Conservation (phyloP, 2,113 vertebrate genomes). For the Cochlearius cochlearius region DNA sequence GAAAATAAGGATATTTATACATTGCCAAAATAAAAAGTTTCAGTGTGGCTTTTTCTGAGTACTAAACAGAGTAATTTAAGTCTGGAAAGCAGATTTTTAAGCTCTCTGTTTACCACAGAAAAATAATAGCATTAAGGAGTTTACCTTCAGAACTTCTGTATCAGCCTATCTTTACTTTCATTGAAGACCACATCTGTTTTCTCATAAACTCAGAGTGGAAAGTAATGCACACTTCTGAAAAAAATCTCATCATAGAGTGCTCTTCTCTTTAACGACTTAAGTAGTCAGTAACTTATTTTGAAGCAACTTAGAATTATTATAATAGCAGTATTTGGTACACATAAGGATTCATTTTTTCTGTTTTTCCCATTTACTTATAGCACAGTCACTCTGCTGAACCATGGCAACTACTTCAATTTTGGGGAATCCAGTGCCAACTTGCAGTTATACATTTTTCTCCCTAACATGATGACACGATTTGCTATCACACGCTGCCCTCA, state of each 20-base stretch:
- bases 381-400: background rate
- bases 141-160: background rate
- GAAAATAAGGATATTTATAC: background rate
- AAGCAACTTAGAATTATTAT: background rate
- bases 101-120: background rate
- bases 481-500: background rate
- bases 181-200: background rate
- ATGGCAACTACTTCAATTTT: background rate
- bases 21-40: background rate
- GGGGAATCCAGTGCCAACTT: background rate
- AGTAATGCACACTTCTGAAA: background rate
- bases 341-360: background rate
- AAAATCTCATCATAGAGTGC: background rate
- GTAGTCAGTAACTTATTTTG: background rate
- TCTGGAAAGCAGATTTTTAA: background rate
- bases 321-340: background rate
- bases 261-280: background rate
- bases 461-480: background rate
- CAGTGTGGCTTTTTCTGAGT: background rate
- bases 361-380: background rate
- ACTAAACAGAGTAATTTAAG: background rate
- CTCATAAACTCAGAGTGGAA: background rate
- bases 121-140: background rate
- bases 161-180: background rate
- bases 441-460: background rate